Base-by-base conservation (phyloP, 2,888 invertebrate species). In the Cephus sareptanus region DNA sequence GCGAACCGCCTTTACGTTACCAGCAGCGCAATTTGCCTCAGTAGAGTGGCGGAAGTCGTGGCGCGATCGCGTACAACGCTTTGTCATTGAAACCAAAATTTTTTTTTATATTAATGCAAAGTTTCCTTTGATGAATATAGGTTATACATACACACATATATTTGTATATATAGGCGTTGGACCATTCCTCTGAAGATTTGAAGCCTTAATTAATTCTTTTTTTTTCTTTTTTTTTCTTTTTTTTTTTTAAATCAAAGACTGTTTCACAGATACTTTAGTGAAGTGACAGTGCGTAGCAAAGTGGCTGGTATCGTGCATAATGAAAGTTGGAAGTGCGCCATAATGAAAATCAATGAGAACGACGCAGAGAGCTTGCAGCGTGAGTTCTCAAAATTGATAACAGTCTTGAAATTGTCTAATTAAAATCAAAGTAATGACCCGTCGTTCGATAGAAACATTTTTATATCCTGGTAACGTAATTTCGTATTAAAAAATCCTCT, bases 311-410 rank as follows among this genome's bases (percentile, higher is more conserved):
- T 56, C 56, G 56, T 23, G 56, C 23, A 56, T 56, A 23, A 56
- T 56, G 56, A 56, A 56, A 56, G 23, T 56, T 23, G 56, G 2
- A 23, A 56, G 56, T 56, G 56, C 23, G 56, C 56, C 84, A 87
- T 76, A 83, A 87, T 88, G 87, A 87, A 86, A 85, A 86, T 88
- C 81, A 81, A 85, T 83, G 85, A 82, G 56, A 83, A 83, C 73
- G 85, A 86, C 30, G 82, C 79, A 69, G 80, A 77, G 75, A 80
- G 76, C 76, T 75, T 82, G 76, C 84, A 83, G 79, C 85, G 88
- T 88, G 83, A 88, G 88, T 87, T 69, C 23, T 56, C 9, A 56
- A 56, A 56, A 9, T 56, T 56, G 56, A 56, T 56, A 23, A 56
- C 2, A 56, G 9, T 23, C 56, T 15, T 23, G 9, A 56, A 23